Conservation (phyloP, 2,797 vertebrate genomes). For the Tapirus indicus region DNA sequence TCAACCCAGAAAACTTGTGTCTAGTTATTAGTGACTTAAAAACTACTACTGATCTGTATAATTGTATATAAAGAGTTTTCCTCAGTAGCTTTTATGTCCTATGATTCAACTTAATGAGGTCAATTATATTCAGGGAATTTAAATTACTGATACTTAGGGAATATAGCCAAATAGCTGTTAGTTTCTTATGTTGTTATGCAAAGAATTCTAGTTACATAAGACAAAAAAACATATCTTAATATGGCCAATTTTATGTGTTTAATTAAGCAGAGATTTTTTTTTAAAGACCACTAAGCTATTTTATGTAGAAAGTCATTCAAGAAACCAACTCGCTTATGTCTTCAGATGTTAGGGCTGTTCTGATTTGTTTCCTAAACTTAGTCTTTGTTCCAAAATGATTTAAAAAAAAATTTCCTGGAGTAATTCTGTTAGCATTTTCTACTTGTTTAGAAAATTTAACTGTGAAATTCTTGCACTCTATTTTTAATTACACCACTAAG, state of each 20-base stretch:
- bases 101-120: constrained; percentile 71
- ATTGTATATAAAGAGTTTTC: constrained; percentile 64
- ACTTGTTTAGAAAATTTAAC: constrained; percentile 47
- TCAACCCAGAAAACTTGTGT: constrained; percentile 74
- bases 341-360: constrained; percentile 38
- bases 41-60: constrained; percentile 68
- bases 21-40: constrained; percentile 76
- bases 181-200: constrained; percentile 50
- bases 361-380: constrained; percentile 55
- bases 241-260: constrained; percentile 44
- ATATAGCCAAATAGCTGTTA: constrained; percentile 63
- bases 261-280: constrained; percentile 54
- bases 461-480: constrained; percentile 30
- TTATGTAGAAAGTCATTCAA: constrained; percentile 44
- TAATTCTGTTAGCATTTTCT: constrained; percentile 56
- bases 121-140: constrained; percentile 74
- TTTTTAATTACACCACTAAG: constrained; percentile 20
- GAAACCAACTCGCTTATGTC: not conserved
- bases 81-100: constrained; percentile 65
- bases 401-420: not conserved
- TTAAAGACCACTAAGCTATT: constrained; percentile 28
- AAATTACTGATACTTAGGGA: constrained; percentile 70
- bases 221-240: constrained; percentile 50
- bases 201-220: constrained; percentile 65
- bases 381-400: constrained; percentile 56